Conservation (phyloP, 2,113 vertebrate genomes). For the Rostratula benghalensis region DNA sequence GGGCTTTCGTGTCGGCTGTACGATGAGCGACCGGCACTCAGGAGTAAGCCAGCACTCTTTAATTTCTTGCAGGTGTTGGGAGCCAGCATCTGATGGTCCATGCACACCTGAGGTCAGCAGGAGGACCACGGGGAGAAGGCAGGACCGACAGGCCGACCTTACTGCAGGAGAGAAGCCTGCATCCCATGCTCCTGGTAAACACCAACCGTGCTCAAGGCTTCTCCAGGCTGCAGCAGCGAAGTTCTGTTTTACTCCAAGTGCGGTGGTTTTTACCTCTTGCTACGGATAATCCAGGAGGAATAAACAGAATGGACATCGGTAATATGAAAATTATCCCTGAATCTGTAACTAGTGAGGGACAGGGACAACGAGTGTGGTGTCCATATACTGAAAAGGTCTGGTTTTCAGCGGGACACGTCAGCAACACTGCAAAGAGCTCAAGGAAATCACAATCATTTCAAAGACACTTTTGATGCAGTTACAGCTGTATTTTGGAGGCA, state of each 20-base stretch:
- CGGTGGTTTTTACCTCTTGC: not conserved
- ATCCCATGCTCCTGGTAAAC: not conserved
- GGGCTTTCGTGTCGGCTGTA: not conserved
- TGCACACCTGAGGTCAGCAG: not conserved
- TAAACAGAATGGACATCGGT: not conserved
- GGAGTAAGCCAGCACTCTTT: not conserved
- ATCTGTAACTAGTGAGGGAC: not conserved
- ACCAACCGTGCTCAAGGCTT: not conserved
- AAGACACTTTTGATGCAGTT: not conserved
- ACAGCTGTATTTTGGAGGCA: not conserved
- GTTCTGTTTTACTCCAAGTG: not conserved
- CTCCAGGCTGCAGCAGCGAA: not conserved
- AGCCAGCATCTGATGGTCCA: not conserved
- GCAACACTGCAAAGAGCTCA: not conserved
- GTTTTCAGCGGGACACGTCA: not conserved
- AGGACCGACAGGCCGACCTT: not conserved
- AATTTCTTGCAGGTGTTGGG: slow-evolving; percentile 49
- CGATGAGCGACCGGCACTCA: not conserved
- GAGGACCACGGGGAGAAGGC: not conserved
- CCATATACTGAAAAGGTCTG: not conserved
- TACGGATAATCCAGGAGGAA: not conserved
- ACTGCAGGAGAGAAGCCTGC: not conserved
- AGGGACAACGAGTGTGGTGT: fast-evolving
- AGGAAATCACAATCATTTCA: not conserved
- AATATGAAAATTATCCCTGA: not conserved